These are phyloP conservation scores for Lasius fuliginosus DNA, from an alignment of 2,888 invertebrate species.

Conservation along the genomic window DNA sequence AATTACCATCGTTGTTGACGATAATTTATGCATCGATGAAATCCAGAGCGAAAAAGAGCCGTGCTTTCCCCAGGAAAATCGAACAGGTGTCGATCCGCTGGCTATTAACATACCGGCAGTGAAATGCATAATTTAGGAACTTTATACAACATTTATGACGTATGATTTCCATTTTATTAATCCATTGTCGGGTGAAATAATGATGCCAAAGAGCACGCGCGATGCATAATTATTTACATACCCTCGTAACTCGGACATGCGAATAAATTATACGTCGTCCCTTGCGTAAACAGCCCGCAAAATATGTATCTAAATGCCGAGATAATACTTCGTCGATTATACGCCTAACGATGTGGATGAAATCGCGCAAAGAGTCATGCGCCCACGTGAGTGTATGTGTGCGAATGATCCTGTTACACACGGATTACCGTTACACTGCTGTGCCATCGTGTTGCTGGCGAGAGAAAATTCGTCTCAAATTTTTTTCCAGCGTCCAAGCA, in stretches of 20 bases:
- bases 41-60: conserved; percentile 32
- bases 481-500: not conserved
- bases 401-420: not conserved
- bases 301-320: conserved; percentile 19
- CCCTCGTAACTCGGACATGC: conserved; percentile 21
- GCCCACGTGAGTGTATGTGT: not conserved
- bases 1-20: conserved; percentile 52
- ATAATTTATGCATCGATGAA: conserved; percentile 51
- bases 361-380: not conserved
- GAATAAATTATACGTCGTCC: conserved; percentile 43
- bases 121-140: conserved; percentile 49
- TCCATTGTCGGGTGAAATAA: conserved; percentile 42
- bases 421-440: not conserved
- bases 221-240: conserved; percentile 46
- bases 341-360: conserved; percentile 3
- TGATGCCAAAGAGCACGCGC: conserved; percentile 50
- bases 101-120: conserved; percentile 32
- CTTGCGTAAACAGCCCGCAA: conserved; percentile 16
- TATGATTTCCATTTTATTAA: conserved; percentile 55
- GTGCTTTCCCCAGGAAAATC: conserved; percentile 36
- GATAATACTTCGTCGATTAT: conserved; percentile 30
- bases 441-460: not conserved
- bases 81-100: conserved; percentile 51
- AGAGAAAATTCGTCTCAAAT: not conserved
- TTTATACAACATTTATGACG: conserved; percentile 50